Evolutionary conservation across 2,113 vertebrate species (phyloP).

Genomic region (Siniperca chuatsi): DNA sequence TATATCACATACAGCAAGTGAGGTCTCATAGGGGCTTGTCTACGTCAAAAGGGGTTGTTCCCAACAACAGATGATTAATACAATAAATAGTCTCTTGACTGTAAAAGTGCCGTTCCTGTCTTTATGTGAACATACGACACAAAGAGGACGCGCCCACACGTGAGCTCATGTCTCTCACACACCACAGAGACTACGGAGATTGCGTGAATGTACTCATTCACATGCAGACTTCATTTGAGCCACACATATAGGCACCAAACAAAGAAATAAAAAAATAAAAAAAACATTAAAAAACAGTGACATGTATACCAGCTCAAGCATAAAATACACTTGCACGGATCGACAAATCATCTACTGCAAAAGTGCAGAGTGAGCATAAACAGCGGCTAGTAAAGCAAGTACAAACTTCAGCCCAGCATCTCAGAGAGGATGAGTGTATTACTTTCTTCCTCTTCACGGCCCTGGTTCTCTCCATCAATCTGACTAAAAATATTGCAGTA

Average conservation of each 20-base stretch:
- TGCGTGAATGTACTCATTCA: neutral
- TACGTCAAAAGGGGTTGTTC: too few species aligned
- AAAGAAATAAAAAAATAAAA: neutral
- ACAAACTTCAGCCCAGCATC: conserved; percentile 45
- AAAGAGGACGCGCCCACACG: neutral
- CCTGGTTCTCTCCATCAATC: conserved; percentile 66
- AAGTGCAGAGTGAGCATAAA: conserved; percentile 69
- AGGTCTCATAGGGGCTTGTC: neutral
- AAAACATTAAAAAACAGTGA: neutral
- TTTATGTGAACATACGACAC: conserved; percentile 26
- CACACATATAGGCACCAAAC: conserved; percentile 20
- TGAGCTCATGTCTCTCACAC: conserved; percentile 19
- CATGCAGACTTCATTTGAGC: conserved; percentile 15
- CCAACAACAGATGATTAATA: conserved; percentile 22
- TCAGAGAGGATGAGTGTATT: conserved; percentile 43
- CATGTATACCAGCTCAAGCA: conserved; percentile 26
- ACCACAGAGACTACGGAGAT: neutral
- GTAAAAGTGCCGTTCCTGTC: conserved; percentile 31
- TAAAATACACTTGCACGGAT: conserved; percentile 54
- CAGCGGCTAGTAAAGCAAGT: conserved; percentile 34
- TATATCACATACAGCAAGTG: neutral
- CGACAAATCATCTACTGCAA: conserved; percentile 42
- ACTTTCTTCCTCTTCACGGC: conserved; percentile 44
- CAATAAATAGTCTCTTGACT: conserved; percentile 20
- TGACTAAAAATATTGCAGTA: conserved; percentile 73